These are phyloP conservation scores for Vanessa tameamea DNA, from an alignment of 1,140 invertebrate species.

Conservation along the genomic window DNA sequence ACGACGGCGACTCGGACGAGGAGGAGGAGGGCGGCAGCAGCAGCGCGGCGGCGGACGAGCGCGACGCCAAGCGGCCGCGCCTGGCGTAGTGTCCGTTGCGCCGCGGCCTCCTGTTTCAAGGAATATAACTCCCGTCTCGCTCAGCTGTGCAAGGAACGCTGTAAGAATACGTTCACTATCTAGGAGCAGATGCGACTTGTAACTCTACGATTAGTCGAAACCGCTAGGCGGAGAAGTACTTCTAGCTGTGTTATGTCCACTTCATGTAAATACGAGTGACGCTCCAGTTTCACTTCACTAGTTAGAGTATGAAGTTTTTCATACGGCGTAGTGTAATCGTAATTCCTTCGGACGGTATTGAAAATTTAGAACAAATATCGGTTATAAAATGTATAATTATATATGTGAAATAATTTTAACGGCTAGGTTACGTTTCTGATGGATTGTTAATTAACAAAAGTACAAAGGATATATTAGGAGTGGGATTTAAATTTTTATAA, in stretches of 20 bases:
- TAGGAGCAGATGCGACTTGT: neutral
- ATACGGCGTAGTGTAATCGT: conserved; percentile 15
- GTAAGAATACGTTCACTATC: neutral
- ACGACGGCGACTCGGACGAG: conserved; percentile 97
- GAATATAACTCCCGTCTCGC: conserved; percentile 56
- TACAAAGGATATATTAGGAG: conserved; percentile 27
- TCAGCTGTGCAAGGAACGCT: conserved; percentile 18
- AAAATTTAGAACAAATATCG: conserved; percentile 21
- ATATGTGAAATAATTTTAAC: conserved; percentile 20
- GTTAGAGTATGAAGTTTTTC: conserved; percentile 19
- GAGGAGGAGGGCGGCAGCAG: conserved; percentile 88
- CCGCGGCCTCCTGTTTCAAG: conserved; percentile 51
- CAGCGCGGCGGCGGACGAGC: conserved; percentile 46
- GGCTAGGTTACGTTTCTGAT: conserved; percentile 23
- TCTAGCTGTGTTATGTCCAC: conserved; percentile 17
- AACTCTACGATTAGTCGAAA: neutral
- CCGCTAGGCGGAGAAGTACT: neutral
- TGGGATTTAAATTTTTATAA: conserved; percentile 24
- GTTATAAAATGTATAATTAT: conserved; percentile 16
- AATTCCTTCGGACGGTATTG: conserved; percentile 23
- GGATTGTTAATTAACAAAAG: conserved; percentile 24
- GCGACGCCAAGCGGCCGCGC: conserved; percentile 72
- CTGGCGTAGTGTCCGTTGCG: conserved; percentile 68
- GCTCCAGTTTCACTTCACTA: conserved; percentile 12
- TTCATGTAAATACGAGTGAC: conserved; percentile 20